These are phyloP conservation scores for Ctenosaura bakeri DNA, from an alignment of 2,797 vertebrate genomes.

Conservation along the genomic window DNA sequence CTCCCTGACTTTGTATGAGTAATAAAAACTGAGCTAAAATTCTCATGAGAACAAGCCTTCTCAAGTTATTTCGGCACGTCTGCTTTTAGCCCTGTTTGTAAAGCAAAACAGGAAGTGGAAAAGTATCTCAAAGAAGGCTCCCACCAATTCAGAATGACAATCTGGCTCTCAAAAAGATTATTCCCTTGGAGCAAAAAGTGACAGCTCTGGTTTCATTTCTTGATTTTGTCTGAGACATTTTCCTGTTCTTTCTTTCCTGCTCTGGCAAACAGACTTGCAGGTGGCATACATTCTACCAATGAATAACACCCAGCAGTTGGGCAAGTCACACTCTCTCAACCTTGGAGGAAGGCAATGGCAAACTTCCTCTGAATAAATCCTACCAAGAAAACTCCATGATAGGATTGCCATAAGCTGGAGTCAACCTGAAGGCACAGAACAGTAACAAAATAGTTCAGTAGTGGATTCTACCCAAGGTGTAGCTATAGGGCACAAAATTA, in stretches of 20 bases:
- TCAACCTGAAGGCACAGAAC: too few species aligned
- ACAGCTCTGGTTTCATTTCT: constrained; percentile 31
- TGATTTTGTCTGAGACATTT: constrained; percentile 10
- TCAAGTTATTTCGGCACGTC: constrained; percentile 52
- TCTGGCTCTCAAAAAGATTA: constrained; percentile 8
- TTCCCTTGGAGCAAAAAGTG: constrained; percentile 17
- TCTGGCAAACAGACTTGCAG: constrained; percentile 14
- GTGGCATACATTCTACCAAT: background rate
- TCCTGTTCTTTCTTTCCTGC: background rate
- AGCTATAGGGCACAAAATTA: too few species aligned
- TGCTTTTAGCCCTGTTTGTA: constrained; percentile 53
- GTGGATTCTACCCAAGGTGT: too few species aligned
- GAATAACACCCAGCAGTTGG: background rate
- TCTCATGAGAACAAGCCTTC: constrained; percentile 47
- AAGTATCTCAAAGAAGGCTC: constrained; percentile 35
- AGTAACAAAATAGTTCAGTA: too few species aligned
- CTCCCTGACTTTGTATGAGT: constrained; percentile 36
- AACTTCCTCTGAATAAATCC: too few species aligned
- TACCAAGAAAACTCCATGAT: too few species aligned
- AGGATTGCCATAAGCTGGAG: too few species aligned
- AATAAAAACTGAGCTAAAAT: constrained; percentile 38
- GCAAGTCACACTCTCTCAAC: too few species aligned
- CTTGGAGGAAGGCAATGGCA: too few species aligned
- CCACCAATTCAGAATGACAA: constrained; percentile 42
- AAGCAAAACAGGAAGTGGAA: constrained; percentile 57